Conservation (phyloP, 2,888 invertebrate species). For the Scaptomyza reducta region DNA sequence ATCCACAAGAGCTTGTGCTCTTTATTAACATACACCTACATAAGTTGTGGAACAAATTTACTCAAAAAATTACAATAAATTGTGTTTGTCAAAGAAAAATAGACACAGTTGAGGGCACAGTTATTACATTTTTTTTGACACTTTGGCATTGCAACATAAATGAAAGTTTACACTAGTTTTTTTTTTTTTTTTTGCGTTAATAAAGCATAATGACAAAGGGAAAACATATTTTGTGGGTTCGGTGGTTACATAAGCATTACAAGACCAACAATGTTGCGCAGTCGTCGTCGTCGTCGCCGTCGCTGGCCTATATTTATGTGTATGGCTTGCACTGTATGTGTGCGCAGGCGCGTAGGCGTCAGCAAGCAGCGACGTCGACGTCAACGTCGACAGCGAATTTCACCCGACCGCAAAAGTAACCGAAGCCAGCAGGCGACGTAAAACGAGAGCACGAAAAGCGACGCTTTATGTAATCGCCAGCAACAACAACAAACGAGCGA, state of each 20-base stretch:
- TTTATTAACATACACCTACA: background rate
- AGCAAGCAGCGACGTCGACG: conserved; percentile 27
- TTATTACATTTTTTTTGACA: conserved; percentile 37
- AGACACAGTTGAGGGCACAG: background rate
- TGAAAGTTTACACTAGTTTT: conserved; percentile 66
- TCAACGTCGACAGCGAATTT: conserved; percentile 61
- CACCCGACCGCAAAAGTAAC: conserved; percentile 61
- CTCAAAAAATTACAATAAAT: background rate
- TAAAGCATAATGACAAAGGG: conserved; percentile 61
- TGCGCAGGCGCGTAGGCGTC: conserved; percentile 63
- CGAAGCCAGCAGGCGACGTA: conserved; percentile 38
- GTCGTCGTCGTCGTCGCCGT: conserved; percentile 6
- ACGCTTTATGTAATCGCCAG: conserved; percentile 68
- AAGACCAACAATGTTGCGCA: conserved; percentile 10
- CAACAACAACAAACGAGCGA: conserved; percentile 31
- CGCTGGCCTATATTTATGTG: conserved; percentile 48
- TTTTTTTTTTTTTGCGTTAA: conserved; percentile 32
- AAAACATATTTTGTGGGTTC: conserved; percentile 58
- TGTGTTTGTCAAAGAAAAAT: background rate
- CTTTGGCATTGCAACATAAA: conserved; percentile 70
- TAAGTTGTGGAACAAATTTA: background rate
- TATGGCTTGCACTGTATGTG: too few species aligned
- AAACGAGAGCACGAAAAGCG: conserved; percentile 66
- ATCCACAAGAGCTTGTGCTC: background rate
- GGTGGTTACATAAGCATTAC: conserved; percentile 59